Base-by-base conservation (phyloP, 1,140 invertebrate species). In the Idris sp. region DNA sequence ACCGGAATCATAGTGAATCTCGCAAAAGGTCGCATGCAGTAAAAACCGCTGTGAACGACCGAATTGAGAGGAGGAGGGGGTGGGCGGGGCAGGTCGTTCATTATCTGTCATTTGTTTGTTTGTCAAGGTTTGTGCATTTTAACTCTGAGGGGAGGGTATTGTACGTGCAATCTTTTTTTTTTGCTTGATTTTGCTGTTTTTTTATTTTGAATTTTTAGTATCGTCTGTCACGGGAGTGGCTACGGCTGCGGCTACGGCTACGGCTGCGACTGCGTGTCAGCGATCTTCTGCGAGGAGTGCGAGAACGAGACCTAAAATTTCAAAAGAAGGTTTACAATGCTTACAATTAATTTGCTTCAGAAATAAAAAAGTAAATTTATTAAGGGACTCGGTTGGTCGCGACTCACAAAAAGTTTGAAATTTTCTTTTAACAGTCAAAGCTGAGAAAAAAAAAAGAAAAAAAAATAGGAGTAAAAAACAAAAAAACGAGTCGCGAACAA, bases 181-280 rank as follows among this genome's bases (percentile, higher is more conserved):
- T n/a, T n/a, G n/a, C n/a, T n/a, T n/a, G n/a, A n/a, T 22, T 26
- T 22, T 41, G 15, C 9, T 59, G 41, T 26, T 4, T 54, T 33
- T 49, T 41, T 58, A 14, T 44, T 74, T 43, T 4, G 11, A 33
- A n/a, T 26, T 53, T 68, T 80, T 69, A 86, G 51, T 87, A 88
- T 81, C 87, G 86, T 85, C 87, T 88, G 71, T 88, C 87, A 43
- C 86, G 86, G 41, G 87, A 88, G 38, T 88, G 85, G 38, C 86
- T 86, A 19, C 86, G 87, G 54, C 86, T 86, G 65, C 86, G 83
- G 62, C 87, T 84, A 73, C 86, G 84, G 79, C 86, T 86, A 48
- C 86, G 86, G 58, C 86, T 86, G 15, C 87, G 80, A 9, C 87
- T 87, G 18, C 86, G 81, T 11, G 84, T 82, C 54, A 84, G 54